phyloP scores from a whole-genome alignment of 2,888 invertebrate species.

The Philopedon plagiatum region DNA sequence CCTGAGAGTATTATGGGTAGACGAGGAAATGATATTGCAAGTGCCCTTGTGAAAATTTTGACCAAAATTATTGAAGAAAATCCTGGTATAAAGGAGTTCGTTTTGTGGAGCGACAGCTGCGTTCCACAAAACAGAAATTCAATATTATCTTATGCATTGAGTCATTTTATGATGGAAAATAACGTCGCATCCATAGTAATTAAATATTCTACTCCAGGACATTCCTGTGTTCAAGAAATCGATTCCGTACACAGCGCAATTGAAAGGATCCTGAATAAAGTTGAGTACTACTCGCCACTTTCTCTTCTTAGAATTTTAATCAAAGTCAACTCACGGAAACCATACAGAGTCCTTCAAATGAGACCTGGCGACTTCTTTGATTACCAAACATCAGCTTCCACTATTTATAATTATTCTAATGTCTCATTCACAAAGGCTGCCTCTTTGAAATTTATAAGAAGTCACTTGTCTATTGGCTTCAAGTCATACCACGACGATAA shows the following conservation, averaged over 20 bases:
- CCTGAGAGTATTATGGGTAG: neutral
- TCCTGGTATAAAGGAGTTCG: neutral
- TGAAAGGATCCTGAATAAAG: conserved; percentile 39
- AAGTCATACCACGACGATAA: no score
- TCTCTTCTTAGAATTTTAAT: neutral
- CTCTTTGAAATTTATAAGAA: no score
- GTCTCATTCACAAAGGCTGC: no score
- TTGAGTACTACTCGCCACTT: conserved; percentile 5
- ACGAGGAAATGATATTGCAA: neutral
- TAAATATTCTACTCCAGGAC: conserved; percentile 55
- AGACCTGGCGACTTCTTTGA: neutral
- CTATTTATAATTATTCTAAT: no score
- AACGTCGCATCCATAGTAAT: conserved; percentile 40
- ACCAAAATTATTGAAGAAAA: neutral
- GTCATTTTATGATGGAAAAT: neutral
- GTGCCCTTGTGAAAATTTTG: neutral
- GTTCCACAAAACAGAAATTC: conserved; percentile 10
- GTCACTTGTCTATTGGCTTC: no score
- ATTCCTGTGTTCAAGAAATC: conserved; percentile 54
- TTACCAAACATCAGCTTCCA: no score
- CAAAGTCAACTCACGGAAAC: neutral
- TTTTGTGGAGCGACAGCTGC: conserved; percentile 2
- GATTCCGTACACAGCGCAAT: conserved; percentile 47
- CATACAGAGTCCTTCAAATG: neutral
- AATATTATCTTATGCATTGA: neutral